These are phyloP conservation scores for Tupiocoris notatus DNA, from an alignment of 2,888 invertebrate species.

Conservation along the genomic window DNA sequence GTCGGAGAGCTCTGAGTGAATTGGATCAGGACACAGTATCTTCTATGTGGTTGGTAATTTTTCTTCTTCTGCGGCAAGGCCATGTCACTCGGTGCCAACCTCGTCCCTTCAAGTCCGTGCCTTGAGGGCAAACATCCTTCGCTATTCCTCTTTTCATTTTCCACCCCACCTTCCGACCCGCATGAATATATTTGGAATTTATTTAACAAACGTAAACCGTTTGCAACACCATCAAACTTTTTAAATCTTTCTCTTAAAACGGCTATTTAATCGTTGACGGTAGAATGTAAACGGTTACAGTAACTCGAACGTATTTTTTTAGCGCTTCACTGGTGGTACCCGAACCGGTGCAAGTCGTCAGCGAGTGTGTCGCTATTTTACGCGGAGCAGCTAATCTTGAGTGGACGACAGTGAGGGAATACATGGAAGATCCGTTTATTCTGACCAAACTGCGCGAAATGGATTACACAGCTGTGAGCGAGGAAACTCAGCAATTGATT, in stretches of 20 bases:
- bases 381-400: slow-evolving; percentile 78
- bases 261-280: too few species aligned
- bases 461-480: slow-evolving; percentile 76
- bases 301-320: too few species aligned
- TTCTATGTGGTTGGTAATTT: slow-evolving; percentile 18
- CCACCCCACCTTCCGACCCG: too few species aligned
- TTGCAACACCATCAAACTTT: too few species aligned
- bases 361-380: slow-evolving; percentile 85
- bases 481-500: slow-evolving; percentile 67
- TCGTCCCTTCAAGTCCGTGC: too few species aligned
- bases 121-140: too few species aligned
- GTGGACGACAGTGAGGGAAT: slow-evolving; percentile 87
- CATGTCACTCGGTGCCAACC: too few species aligned
- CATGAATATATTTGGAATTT: too few species aligned
- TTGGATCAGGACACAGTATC: slow-evolving; percentile 29
- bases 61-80: background rate
- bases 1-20: slow-evolving; percentile 17
- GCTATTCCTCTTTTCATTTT: too few species aligned
- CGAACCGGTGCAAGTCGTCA: slow-evolving; percentile 66
- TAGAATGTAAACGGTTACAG: too few species aligned
- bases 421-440: slow-evolving; percentile 91
- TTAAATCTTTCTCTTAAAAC: too few species aligned
- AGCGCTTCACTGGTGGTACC: slow-evolving; percentile 37
- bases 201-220: too few species aligned
- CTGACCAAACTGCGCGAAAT: slow-evolving; percentile 76